Evolutionary conservation across 2,797 vertebrate species (phyloP), one percentile per base, ranked within the genome.

Genomic region (Garrulus glandarius): DNA sequence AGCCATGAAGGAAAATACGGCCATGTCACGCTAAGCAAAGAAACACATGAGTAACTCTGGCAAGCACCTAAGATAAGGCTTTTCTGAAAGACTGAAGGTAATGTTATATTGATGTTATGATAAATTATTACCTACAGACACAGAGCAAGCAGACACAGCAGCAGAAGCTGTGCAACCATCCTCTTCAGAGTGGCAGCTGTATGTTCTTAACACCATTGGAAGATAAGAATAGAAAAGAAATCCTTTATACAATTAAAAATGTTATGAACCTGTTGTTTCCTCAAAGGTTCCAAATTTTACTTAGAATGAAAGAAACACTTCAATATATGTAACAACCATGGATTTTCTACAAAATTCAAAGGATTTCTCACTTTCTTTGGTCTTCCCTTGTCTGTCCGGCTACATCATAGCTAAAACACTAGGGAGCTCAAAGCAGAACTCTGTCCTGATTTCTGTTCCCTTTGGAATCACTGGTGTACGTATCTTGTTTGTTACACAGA

Each of bases 1-100:
- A 74, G 89, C 91, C 91, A 85, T 6, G 79, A 74, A 77, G 91
- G 72, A 94, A 96, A 96, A 92, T 46, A 91, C 0, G 22, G 91
- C 89, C 92, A 75, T 77, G 88, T 92, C 94, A 94, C 27, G 17
- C 81, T 92, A 41, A 93, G 93, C 86, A 94, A 95, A 96, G 92
- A 85, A 89, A 96, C 75, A 87, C 78, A 94, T 37, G 61, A 94
- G 91, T 75, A 95, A 87, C 68, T 85, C 91, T 87, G 86, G 91
- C 92, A 97, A 92, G 88, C 64, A 87, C 41, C 63, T 59, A 81
- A 92, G 90, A 87, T 92, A 94, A 94, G 67, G 52, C 65, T 87
- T 55, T 71, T 92, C 83, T 72, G 55, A 96, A 90, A 87, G 86
- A 90, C 80, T 85, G 83, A 67, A 46, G 64, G 64, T 52, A 95